Evolutionary conservation across 2,888 invertebrate species (phyloP).

Genomic region (Coelopa pilipes): DNA sequence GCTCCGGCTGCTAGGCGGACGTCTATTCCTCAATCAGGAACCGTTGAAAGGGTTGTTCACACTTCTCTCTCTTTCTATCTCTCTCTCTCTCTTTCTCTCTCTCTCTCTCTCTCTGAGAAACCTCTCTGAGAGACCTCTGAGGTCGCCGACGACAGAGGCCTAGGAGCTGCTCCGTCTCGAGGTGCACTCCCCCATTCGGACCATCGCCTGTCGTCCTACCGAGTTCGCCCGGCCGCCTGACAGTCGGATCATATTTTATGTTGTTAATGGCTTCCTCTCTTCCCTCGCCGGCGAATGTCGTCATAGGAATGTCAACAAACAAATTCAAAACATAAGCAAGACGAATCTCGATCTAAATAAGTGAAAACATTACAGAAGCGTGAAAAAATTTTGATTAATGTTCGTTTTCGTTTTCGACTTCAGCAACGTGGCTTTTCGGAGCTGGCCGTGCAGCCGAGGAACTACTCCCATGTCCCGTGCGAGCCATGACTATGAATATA

Average conservation of each 20-base stretch:
- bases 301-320: conserved; percentile 38
- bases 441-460: too few species aligned
- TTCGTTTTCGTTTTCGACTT: conserved; percentile 17
- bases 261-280: conserved; percentile 25
- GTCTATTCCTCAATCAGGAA: background rate
- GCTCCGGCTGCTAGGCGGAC: too few species aligned
- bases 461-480: too few species aligned
- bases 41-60: background rate
- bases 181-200: conserved; percentile 5
- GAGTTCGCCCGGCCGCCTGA: background rate
- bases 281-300: conserved; percentile 35
- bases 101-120: too few species aligned
- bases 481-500: too few species aligned
- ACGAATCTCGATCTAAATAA: conserved; percentile 39
- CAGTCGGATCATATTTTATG: background rate
- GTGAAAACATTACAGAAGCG: conserved; percentile 47
- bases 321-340: conserved; percentile 39
- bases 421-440: too few species aligned
- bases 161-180: background rate
- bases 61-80: too few species aligned
- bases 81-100: too few species aligned
- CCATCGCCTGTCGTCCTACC: background rate
- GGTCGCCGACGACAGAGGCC: too few species aligned
- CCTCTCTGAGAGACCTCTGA: too few species aligned
- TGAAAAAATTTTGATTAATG: conserved; percentile 60